Base-by-base conservation (phyloP, 2,797 vertebrate species). In the Hypotaenidia okinawae region DNA sequence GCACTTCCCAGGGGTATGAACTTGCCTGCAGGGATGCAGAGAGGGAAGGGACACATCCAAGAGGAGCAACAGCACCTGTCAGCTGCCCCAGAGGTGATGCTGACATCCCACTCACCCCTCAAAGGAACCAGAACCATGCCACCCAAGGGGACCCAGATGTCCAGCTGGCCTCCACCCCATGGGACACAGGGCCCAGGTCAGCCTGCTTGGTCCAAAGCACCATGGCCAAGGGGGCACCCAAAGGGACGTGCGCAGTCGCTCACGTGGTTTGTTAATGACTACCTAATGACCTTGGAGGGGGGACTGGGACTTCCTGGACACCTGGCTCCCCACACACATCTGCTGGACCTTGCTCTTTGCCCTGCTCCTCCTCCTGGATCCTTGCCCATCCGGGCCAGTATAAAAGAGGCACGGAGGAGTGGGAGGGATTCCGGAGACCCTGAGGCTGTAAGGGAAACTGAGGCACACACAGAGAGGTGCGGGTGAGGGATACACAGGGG, bases 301-400 rank as follows among this genome's bases (percentile, higher is more conserved):
- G 16, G 16, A 43, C 41, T 2, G 0, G 51, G 58, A 67, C 73
- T 22, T 76, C 51, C 77, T 70, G 54, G 49, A 43, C 1, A 2
- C 32, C 45, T 72, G 54, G 18, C 15, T 81, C 3, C 6, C 11
- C 28, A 2, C 23, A 13, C 9, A 15, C 11, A 24, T 30, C 80
- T 2, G 2, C 39, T 70, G 84, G 84, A 96, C 95, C 11, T 96
- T 95, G 91, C 43, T 87, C 87, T 94, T 94, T 94, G 61, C 45
- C 28, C 94, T 92, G 72, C 32, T 32, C 59, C 81, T 96, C 93
- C 91, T 85, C 75, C 61, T 94, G 94, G 95, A 77, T 89, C 68
- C 47, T 83, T 84, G 94, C 78, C 91, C 84, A 54, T 66, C 93
- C 67, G 74, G 67, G 24, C 15, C 83, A 70, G 57, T 93, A 96